Conservation (phyloP, 1,140 invertebrate species). For the Neodiprion lecontei region DNA sequence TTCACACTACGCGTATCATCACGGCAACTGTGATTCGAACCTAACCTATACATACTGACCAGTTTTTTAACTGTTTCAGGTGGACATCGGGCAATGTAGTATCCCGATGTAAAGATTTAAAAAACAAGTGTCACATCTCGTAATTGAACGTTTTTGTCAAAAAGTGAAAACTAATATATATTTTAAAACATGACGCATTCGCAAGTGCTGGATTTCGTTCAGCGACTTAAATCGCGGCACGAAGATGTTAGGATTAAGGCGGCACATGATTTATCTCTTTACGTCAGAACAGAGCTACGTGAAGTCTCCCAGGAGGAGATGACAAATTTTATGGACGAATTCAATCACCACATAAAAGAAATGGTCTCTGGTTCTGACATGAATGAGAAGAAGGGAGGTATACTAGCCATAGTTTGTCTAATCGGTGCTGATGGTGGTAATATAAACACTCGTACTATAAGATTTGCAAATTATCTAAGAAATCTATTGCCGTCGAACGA, state of each 20-base stretch:
- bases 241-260: constrained; percentile 85
- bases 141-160: too few species aligned
- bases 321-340: constrained; percentile 90
- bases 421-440: constrained; percentile 93
- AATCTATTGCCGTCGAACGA: constrained; percentile 91
- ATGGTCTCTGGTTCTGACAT: constrained; percentile 93
- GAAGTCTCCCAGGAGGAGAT: constrained; percentile 93
- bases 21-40: neutral
- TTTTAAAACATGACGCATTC: constrained; percentile 63
- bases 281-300: constrained; percentile 90
- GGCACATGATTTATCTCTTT: constrained; percentile 86
- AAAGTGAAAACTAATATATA: neutral
- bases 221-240: constrained; percentile 86
- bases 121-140: neutral
- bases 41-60: neutral
- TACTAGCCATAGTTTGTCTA: constrained; percentile 92
- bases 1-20: neutral
- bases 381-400: constrained; percentile 95
- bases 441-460: constrained; percentile 85
- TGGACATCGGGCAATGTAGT: neutral
- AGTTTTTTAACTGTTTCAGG: neutral
- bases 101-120: too few species aligned
- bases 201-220: constrained; percentile 81
- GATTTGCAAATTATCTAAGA: constrained; percentile 92
- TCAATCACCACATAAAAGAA: constrained; percentile 95